A percentile compares a stretch with the other conserved stretches of the same genome.
phyloP scores from a whole-genome alignment of 2,113 vertebrate genomes.

The Hydrolagus affinis region DNA sequence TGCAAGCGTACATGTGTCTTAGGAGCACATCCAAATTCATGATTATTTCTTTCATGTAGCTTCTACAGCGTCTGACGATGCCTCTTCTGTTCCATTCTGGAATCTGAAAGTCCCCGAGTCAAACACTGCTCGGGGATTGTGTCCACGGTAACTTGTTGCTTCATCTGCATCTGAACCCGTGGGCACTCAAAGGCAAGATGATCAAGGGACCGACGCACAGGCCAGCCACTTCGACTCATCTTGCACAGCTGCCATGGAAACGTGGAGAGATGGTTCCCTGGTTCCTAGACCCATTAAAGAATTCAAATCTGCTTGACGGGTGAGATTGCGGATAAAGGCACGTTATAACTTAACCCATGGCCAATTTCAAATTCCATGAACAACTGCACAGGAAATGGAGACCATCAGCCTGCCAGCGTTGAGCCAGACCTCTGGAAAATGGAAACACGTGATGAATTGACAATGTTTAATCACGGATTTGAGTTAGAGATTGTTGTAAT shows the following conservation, averaged over 20 bases:
- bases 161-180: not conserved
- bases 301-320: not conserved
- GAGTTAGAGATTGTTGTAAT: slow-evolving; percentile 37
- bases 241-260: slow-evolving; percentile 13
- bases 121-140: not conserved
- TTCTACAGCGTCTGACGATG: not conserved
- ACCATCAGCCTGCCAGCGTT: not conserved
- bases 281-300: slow-evolving; percentile 1
- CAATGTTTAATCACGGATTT: slow-evolving; percentile 36
- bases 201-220: not conserved
- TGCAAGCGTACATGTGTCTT: not conserved
- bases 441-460: slow-evolving; percentile 9
- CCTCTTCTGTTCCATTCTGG: not conserved
- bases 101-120: not conserved
- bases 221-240: not conserved
- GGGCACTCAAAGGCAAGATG: not conserved
- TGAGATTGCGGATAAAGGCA: not conserved
- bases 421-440: slow-evolving; percentile 22
- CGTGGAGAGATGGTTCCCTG: not conserved
- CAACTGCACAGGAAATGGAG: not conserved
- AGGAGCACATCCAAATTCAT: not conserved
- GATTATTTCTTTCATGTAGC: not conserved
- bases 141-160: not conserved
- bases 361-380: not conserved
- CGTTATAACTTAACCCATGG: not conserved